Evolutionary conservation across 2,113 vertebrate genomes (phyloP), one percentile per base, ranked within the genome.

Genomic region (Crotalus helleri): DNA sequence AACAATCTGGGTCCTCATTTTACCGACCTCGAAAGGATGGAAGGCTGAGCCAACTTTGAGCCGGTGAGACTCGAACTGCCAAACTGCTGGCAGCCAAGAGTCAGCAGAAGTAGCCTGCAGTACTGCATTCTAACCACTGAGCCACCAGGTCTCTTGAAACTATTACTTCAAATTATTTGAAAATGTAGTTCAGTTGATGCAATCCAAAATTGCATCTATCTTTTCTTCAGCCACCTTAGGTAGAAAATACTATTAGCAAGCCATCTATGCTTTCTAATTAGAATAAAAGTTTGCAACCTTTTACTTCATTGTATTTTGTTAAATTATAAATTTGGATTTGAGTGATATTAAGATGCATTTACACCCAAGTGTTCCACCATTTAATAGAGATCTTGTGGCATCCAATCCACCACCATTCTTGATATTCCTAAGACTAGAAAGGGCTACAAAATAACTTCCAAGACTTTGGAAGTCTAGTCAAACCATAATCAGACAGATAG

Each of bases 401-500:
- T 91, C 64, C 89, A 94, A 93, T 93, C 93, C 21, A 94, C 81
- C 74, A 92, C 86, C 64, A 92, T 92, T 95, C 90, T 92, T 93
- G 64, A 74, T 74, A 74, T 33, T 74, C n/a, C 33, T 74, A 17
- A 74, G 29, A 33, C n/a, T 74, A 74, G n/a, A 74, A 74, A 74
- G n/a, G n/a, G 69, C 69, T 74, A 39, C 69, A 33, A 74, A 74
- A 33, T 74, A 33, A 74, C n/a, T 19, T 39, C n/a, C 15, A 19
- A 74, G 69, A 74, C 15, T 74, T 74, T 17, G 26, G 29, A 64
- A 64, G 61, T 64, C 61, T 64, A 64, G 61, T n/a, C 69, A 74
- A 74, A 33, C 4, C n/a, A 74, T 74, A 33, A 74, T 64, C 6
- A 57, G 58, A 24, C 26, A n/a, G 26, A 74, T 33, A 69, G 4